Evolutionary conservation across 2,797 vertebrate genomes (phyloP).

Genomic region (Mormyrops attenuatus): DNA sequence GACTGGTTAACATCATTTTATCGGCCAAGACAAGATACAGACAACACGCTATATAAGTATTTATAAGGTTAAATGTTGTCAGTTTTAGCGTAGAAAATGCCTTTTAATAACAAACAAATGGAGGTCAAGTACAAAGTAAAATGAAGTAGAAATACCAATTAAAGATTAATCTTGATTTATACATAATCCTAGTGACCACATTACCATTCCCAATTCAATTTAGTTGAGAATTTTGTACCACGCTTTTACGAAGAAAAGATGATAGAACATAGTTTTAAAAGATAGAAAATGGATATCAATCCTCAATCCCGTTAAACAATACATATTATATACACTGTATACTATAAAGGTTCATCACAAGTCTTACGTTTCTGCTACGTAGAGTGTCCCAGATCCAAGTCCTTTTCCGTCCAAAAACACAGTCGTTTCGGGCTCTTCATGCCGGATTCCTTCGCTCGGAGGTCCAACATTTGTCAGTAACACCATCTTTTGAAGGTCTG

Average conservation of each 20-base stretch:
- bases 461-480: conserved; percentile 70
- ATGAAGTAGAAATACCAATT: background rate
- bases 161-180: background rate
- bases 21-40: background rate
- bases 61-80: background rate
- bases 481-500: conserved; percentile 61
- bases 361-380: conserved; percentile 82
- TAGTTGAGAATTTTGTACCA: background rate
- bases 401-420: conserved; percentile 77
- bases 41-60: background rate
- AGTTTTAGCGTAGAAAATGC: background rate
- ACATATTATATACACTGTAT: background rate
- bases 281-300: background rate
- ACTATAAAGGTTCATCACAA: background rate
- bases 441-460: conserved; percentile 77
- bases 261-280: background rate
- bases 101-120: background rate
- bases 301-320: background rate
- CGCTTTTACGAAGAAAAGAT: background rate
- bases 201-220: background rate
- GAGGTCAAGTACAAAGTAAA: background rate
- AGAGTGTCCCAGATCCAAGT: conserved; percentile 80
- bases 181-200: background rate
- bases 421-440: conserved; percentile 76
- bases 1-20: conserved; percentile 50